Conservation (phyloP, 2,113 vertebrate species). For the Xiphorhynchus elegans region DNA sequence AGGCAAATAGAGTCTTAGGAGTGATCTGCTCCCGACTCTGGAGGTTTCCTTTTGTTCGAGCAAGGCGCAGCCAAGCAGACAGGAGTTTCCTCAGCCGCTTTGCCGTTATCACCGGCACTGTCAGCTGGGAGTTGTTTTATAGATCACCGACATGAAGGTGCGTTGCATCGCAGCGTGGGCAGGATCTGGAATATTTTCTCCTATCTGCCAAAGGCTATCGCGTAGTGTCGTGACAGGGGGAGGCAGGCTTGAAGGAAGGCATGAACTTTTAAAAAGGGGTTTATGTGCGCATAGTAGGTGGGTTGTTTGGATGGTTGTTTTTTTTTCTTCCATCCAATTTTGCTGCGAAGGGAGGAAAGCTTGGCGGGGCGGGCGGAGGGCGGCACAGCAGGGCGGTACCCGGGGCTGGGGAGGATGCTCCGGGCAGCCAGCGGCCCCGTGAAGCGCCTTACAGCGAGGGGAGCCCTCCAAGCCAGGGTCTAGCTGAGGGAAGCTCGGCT, state of each 20-base stretch:
- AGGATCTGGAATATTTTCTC: neutral
- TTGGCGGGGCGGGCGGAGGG: neutral
- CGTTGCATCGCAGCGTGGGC: neutral
- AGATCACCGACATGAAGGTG: constrained; percentile 1
- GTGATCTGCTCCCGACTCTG: constrained; percentile 46
- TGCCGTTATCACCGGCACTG: constrained; percentile 5
- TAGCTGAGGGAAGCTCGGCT: constrained; percentile 12
- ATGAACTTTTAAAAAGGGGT: neutral
- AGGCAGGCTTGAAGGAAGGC: neutral
- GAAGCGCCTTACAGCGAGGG: neutral
- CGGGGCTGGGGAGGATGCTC: neutral
- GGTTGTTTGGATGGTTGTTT: neutral
- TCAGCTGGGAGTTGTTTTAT: constrained; percentile 15
- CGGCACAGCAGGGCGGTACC: neutral
- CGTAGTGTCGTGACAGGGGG: neutral
- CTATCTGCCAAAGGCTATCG: neutral
- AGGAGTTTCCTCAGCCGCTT: constrained; percentile 36
- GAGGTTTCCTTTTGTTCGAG: constrained; percentile 70
- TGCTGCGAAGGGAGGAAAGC: neutral
- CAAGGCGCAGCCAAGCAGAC: constrained; percentile 37
- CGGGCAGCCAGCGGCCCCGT: neutral
- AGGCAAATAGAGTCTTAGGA: constrained; percentile 38
- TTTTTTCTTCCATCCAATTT: neutral
- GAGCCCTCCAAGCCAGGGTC: neutral
- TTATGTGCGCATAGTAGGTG: neutral